phyloP scores from a whole-genome alignment of 2,797 vertebrate genomes.

The Argyrosomus regius region DNA sequence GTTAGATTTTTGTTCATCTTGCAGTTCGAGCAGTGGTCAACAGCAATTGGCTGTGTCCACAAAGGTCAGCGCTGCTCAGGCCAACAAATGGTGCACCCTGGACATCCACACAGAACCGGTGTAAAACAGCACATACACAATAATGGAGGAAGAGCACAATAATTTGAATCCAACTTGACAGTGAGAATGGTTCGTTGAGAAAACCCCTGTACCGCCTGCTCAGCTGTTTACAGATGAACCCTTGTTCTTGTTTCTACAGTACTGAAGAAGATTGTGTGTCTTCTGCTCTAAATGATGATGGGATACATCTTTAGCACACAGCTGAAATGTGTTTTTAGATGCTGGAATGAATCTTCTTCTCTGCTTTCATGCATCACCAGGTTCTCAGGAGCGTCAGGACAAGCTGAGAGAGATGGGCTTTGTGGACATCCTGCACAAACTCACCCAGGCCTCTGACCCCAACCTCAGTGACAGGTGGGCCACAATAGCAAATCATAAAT shows the following conservation, averaged over 20 bases:
- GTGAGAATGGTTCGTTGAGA: not conserved
- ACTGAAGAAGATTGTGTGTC: too few species aligned
- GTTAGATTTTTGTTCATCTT: slow-evolving; percentile 15
- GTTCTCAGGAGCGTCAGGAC: slow-evolving; percentile 97
- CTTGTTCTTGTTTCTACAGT: too few species aligned
- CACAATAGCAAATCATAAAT: not conserved
- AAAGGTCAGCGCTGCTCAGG: slow-evolving; percentile 22
- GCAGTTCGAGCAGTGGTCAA: slow-evolving; percentile 7
- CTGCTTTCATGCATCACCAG: slow-evolving; percentile 69
- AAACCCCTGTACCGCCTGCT: not conserved
- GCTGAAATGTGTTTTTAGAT: not conserved
- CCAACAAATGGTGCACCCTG: not conserved
- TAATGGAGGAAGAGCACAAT: not conserved
- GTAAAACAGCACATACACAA: not conserved
- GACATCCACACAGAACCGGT: not conserved
- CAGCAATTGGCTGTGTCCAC: not conserved
- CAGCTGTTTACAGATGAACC: too few species aligned
- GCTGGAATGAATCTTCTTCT: not conserved
- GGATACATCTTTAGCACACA: not conserved
- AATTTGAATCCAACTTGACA: not conserved
- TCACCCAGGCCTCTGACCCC: slow-evolving; percentile 94
- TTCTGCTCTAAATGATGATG: not conserved
- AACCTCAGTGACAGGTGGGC: slow-evolving; percentile 96
- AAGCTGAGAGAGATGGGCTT: slow-evolving; percentile 98
- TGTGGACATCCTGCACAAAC: slow-evolving; percentile 97